A percentile compares a stretch with the other conserved stretches of the same genome.
These are phyloP conservation scores for Phoxinus phoxinus DNA, from an alignment of 2,113 vertebrate species.

Conservation along the genomic window DNA sequence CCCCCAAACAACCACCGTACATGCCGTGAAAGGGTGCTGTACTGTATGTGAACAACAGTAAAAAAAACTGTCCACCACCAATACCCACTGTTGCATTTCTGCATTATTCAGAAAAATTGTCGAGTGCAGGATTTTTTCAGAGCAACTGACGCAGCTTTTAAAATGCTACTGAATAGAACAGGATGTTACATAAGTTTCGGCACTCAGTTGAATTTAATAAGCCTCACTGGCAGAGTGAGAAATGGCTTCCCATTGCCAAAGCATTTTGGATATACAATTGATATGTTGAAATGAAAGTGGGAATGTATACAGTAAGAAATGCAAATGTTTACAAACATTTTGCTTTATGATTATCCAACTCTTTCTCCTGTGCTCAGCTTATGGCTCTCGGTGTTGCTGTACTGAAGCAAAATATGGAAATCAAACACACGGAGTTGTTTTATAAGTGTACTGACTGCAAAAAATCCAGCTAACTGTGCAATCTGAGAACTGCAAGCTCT, in stretches of 20 bases:
- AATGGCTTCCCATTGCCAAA: constrained; percentile 46
- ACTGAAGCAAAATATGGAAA: not conserved
- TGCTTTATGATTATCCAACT: constrained; percentile 22
- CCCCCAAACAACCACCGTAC: not conserved
- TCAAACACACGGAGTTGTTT: not conserved
- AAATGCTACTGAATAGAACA: constrained; percentile 51
- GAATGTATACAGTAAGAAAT: constrained; percentile 41
- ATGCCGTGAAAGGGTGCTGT: not conserved
- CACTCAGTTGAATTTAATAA: constrained; percentile 50
- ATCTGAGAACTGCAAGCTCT: not conserved
- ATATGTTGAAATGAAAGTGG: constrained; percentile 53
- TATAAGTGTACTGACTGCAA: not conserved
- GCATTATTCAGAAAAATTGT: not conserved
- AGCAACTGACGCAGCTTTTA: constrained; percentile 35
- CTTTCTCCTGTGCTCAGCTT: not conserved
- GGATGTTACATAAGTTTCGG: constrained; percentile 59
- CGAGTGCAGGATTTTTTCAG: constrained; percentile 32
- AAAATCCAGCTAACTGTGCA: constrained; percentile 26
- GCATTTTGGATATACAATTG: constrained; percentile 51
- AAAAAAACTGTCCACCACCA: not conserved
- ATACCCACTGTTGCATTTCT: not conserved
- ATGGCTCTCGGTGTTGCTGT: not conserved
- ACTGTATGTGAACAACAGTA: not conserved
- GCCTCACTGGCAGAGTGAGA: constrained; percentile 57
- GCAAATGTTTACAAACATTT: constrained; percentile 36